Percentiles rank a stretch among this genome's conserved stretches.
Evolutionary conservation across 2,797 vertebrate genomes (phyloP).

Genomic region (Arnoldichthys spilopterus): DNA sequence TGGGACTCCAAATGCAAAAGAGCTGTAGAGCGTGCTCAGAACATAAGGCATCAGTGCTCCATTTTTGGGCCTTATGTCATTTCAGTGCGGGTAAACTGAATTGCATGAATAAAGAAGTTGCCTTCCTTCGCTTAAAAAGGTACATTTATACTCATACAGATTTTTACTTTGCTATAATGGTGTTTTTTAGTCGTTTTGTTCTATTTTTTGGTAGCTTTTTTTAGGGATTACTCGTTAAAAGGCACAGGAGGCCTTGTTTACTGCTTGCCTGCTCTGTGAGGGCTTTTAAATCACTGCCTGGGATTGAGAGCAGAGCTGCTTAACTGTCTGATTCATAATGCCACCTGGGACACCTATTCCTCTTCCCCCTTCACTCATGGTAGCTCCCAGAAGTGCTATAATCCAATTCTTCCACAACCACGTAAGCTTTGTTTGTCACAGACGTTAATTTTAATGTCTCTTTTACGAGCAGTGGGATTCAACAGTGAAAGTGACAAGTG

Average conservation of each 20-base stretch:
- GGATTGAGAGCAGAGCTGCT: conserved; percentile 1
- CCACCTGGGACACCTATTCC: conserved; percentile 4
- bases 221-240: neutral
- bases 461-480: neutral
- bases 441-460: neutral
- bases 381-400: neutral
- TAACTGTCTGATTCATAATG: conserved; percentile 16
- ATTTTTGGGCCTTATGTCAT: neutral
- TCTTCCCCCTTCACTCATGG: neutral
- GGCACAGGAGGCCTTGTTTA: neutral
- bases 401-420: neutral
- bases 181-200: neutral
- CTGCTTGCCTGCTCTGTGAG: neutral
- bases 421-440: neutral
- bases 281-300: neutral
- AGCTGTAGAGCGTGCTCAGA: neutral
- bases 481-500: too few species aligned
- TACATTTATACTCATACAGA: neutral
- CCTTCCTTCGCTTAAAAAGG: neutral
- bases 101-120: neutral
- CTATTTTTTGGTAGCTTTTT: neutral
- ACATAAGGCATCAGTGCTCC: neutral
- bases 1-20: neutral
- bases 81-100: neutral
- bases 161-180: neutral